Evolutionary conservation across 2,888 invertebrate genomes (phyloP), one percentile per base, ranked within the genome.

Genomic region (Rapana venosa): DNA sequence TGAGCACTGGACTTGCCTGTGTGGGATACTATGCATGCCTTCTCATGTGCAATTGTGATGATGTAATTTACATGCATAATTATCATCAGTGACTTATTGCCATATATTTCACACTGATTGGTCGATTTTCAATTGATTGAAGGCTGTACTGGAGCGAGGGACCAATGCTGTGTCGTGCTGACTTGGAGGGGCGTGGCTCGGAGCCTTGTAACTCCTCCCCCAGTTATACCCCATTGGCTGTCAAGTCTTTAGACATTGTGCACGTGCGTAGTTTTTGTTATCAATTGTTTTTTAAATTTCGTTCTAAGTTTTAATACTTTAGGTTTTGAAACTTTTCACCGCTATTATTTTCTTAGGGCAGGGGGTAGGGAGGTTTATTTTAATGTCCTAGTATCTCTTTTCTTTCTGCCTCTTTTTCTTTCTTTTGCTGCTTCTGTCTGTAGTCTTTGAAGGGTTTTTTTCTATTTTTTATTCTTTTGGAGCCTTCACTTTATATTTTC

Each of bases 121-220:
- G 85, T 61, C 30, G 8, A 11, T 87, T 32, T 32, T n/a, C 35
- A 17, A 79, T 8, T 79, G 79, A 79, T 32, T 32, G 15, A 35
- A 91, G 91, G 35, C 58, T 91, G 85, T 91, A 90, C 86, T 91
- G 91, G 91, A 91, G 90, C 77, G 90, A 91, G 30, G 91, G 91
- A 0, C 88, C 89, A 1, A 79, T 36, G 13, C 66, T 91, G 66
- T 90, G 91, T 74, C 90, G 90, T 26, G 56, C 87, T 22, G 90
- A 90, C 6, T 66, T 90, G 26, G 85, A 61, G n/a, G 90, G 90
- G 36, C 36, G 70, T 1, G 15, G 87, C 0, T 35, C 87, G 20
- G 90, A 79, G 15, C 81, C 79, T 56, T 91, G 90, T 66, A 36
- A 58, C 8, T 47, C 87, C 36, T 56, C 47, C 32, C 26, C 83